These are phyloP conservation scores for Pantelozetes paolii DNA, from an alignment of 2,888 invertebrate species.

Conservation along the genomic window DNA sequence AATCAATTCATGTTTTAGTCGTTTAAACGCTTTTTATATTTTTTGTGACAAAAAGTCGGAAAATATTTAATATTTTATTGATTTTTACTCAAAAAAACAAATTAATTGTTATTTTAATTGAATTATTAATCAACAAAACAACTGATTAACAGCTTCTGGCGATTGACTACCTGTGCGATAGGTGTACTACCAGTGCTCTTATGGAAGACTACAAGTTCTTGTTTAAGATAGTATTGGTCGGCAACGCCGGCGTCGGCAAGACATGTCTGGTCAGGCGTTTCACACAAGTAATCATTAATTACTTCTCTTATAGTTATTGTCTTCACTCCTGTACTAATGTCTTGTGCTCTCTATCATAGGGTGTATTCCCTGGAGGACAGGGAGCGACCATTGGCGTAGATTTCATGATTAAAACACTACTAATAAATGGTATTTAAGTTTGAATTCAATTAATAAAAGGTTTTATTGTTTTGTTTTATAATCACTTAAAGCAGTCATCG, in stretches of 20 bases:
- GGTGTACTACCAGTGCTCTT: background rate
- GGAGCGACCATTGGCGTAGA: constrained; percentile 98
- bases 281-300: constrained; percentile 68
- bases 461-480: background rate
- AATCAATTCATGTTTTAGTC: no score
- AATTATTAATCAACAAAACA: background rate
- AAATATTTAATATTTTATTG: no score
- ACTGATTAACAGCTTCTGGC: no score
- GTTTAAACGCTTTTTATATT: no score
- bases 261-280: constrained; percentile 94
- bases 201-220: constrained; percentile 99
- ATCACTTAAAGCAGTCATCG: no score
- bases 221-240: constrained; percentile 96
- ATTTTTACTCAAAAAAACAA: no score
- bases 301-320: background rate
- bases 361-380: constrained; percentile 94
- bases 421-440: constrained; percentile 69
- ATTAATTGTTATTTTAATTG: no score
- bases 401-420: constrained; percentile 98
- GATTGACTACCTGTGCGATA: no score
- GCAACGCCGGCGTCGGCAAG: constrained; percentile 97
- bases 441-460: background rate
- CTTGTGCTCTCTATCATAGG: constrained; percentile 56
- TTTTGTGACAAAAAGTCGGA: no score
- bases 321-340: background rate